Conservation (phyloP, 2,888 invertebrate genomes). For the Cordylochernes scorpioides region DNA sequence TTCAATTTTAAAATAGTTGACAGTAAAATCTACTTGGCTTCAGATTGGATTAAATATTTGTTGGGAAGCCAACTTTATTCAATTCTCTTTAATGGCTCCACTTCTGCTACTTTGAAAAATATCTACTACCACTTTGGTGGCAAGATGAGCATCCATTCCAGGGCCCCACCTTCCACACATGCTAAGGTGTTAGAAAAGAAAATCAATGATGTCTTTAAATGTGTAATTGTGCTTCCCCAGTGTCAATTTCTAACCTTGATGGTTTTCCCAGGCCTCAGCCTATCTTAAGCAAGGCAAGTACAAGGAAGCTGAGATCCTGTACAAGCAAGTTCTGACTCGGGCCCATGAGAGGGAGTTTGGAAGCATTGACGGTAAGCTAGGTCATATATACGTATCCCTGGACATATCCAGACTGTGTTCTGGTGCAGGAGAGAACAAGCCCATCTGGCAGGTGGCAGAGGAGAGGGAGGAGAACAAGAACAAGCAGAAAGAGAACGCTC, state of each 20-base stretch:
- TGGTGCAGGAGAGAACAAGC: constrained; percentile 52
- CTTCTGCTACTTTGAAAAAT: too few relatives aligned
- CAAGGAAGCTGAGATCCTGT: constrained; percentile 88
- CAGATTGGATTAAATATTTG: too few relatives aligned
- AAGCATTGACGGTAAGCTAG: constrained; percentile 45
- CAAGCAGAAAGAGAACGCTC: constrained; percentile 35
- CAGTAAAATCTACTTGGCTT: too few relatives aligned
- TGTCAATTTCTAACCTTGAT: not conserved
- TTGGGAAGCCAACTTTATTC: too few relatives aligned
- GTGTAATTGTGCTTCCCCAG: not conserved
- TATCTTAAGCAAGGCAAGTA: constrained; percentile 91
- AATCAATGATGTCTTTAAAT: not conserved
- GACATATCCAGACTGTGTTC: not conserved
- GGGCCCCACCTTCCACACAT: too few relatives aligned
- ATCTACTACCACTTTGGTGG: too few relatives aligned
- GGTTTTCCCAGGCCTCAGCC: constrained; percentile 42
- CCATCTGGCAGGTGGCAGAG: constrained; percentile 93
- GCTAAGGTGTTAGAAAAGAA: too few relatives aligned
- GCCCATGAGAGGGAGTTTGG: constrained; percentile 95
- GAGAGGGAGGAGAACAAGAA: constrained; percentile 84
- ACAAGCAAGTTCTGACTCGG: constrained; percentile 62
- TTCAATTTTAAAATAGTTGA: too few relatives aligned
- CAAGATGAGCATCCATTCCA: too few relatives aligned
- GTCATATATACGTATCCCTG: not conserved
- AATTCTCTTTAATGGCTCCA: too few relatives aligned